Evolutionary conservation across 2,888 invertebrate species (phyloP), one percentile per base, ranked within the genome.

Genomic region (Eudemis profundana): DNA sequence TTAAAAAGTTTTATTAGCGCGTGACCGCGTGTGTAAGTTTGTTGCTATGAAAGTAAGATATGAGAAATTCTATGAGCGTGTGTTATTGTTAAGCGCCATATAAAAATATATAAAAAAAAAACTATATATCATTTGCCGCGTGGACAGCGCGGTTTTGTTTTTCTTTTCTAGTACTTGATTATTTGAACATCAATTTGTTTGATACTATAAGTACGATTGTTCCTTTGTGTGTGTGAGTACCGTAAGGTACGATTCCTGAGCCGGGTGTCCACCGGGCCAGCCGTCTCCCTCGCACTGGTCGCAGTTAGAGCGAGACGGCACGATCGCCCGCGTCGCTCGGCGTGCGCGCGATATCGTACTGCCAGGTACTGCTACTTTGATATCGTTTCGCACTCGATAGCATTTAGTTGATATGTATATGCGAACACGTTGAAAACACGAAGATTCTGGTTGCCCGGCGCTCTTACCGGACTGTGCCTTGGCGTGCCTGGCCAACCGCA

Each of bases 21-120:
- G 84, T 77, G 83, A 82, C 75, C 75, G 78, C 78, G 77, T 75
- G 69, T 76, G 73, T 70, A 50, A 40, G 78, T 78, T 84, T 83
- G 84, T 82, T 85, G 75, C 73, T 79, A 76, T 70, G 79, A 81
- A 75, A 79, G 83, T 81, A 82, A 82, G 82, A 81, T 82, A 84
- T 72, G 79, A 77, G 78, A 79, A 75, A 78, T 83, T 85, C 78
- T 86, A 83, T 81, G 86, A 79, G 90, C 90, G 89, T 84, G 82
- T 85, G 90, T 91, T 90, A 80, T 83, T 89, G 90, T 90, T 90
- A 84, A 83, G 82, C 90, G 89, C 89, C 85, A 81, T 87, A 81
- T 77, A 83, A 78, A 76, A 82, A 79, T 73, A 74, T 74, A 82
- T 82, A 79, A 75, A n/a, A n/a, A n/a, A n/a, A n/a, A n/a, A 75